Evolutionary conservation across 1,140 invertebrate genomes (phyloP), one percentile per base, ranked within the genome.

Genomic region (Megalonaias nervosa): DNA sequence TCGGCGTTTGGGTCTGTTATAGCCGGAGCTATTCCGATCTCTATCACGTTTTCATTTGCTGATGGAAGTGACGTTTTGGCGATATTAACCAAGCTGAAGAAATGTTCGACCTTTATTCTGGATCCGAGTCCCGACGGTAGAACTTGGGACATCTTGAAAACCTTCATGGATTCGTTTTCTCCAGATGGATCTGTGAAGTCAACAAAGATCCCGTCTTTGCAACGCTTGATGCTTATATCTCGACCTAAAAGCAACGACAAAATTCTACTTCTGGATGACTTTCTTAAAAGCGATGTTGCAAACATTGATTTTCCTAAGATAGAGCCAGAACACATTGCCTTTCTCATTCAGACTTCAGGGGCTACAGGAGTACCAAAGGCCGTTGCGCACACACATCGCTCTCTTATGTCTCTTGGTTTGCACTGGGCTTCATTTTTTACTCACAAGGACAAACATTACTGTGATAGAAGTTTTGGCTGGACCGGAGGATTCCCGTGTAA

Each of bases 31-130:
- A 67, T 61, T 31, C 56, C 67, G 5, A 56, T 58, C 16, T 21
- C 58, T 55, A 17, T 75, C 0, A n/a, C 58, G 16, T 75, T 75
- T 57, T 68, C 74, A 11, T 75, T 68, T 58, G 56, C 14, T 6
- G 67, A 75, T 61, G 66, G 66, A 31, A 75, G 74, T 69, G 74
- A 75, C n/a, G 21, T 68, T 14, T n/a, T 75, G 5, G 66, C 74
- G 23, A 16, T 61, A 55, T 68, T 75, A 65, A 56, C 67, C n/a
- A 75, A 75, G 48, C 12, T 75, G 15, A 3, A 59, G 17, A 68
- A 13, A 2, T 75, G 74, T 69, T 69, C 57, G 15, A 17, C 68
- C 38, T 31, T 75, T 12, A 57, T 62, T 1, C 15, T 75, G 26
- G 74, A 75, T 75, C 66, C 74, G 13, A 64, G 72, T 21, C 3